phyloP scores from a whole-genome alignment of 2,113 vertebrate species.

The Ictidomys tridecemlineatus region DNA sequence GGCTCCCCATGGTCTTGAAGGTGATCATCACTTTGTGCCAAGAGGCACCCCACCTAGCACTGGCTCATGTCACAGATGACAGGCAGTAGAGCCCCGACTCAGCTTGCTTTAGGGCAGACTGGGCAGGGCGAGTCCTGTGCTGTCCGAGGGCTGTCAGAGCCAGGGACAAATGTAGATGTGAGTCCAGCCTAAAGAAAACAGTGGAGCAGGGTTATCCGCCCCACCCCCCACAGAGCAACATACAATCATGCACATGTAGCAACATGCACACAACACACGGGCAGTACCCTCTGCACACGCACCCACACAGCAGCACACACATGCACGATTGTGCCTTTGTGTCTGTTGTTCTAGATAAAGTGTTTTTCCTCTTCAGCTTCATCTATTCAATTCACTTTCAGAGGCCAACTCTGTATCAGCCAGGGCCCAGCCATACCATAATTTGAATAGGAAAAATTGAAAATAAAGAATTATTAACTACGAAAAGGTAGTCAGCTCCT shows the following conservation, averaged over 20 bases:
- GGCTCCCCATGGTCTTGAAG: neutral
- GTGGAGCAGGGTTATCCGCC: neutral
- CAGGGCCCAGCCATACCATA: neutral
- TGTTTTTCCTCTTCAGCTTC: neutral
- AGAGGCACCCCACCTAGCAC: neutral
- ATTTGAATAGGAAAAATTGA: slow-evolving; percentile 25
- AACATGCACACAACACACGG: neutral
- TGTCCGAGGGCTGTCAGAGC: neutral
- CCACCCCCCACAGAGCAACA: neutral
- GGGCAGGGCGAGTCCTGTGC: neutral
- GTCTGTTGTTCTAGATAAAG: neutral
- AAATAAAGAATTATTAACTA: neutral
- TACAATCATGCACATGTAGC: neutral
- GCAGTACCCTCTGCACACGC: no score
- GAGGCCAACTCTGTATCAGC: neutral
- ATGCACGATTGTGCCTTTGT: neutral
- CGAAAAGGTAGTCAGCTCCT: neutral
- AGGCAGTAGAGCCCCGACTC: neutral
- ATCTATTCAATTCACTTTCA: slow-evolving; percentile 38
- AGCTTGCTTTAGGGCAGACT: neutral
- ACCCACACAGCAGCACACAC: no score
- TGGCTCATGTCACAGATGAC: neutral
- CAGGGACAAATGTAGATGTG: neutral
- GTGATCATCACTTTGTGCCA: neutral
- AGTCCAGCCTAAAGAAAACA: neutral